Base-by-base conservation (phyloP, 2,888 invertebrate species). In the Trichogramma evanescens region DNA sequence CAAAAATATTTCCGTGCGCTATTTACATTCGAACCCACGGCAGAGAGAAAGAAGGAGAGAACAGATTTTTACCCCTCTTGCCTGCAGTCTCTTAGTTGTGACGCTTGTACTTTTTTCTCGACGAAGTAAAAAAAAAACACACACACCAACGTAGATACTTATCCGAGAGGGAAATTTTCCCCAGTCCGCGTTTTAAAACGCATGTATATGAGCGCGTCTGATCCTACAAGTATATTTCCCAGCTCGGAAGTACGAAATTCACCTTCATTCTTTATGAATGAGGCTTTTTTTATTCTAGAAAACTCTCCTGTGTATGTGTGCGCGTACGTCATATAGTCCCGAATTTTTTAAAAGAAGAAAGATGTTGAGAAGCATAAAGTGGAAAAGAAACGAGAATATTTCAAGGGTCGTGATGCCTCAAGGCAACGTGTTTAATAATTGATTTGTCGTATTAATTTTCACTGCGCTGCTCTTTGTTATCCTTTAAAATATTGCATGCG, bases 201-300 rank as follows among this genome's bases (percentile, higher is more conserved):
- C 26, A 26, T 26, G 26, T 26, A 26, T 26, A 26, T 26, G 26
- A 26, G 8, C 40, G 38, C n/a, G 40, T 53, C 44, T 52, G 56
- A 50, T 50, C 45, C 58, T 6, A 48, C 13, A 61, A 63, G 58
- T 61, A 63, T 61, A 61, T 49, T 38, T 40, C 46, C 53, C 39
- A 50, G 39, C 48, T 26, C 26, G 26, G 26, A 26, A 41, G 52
- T 7, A 56, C 54, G 51, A 63, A 63, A 58, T 63, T 63, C 50
- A 42, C 56, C 59, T 26, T 63, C 63, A 63, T 63, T 63, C 59
- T 59, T 63, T 61, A 63, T 63, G 63, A 63, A 63, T 63, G 58
- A 63, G 59, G 46, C 61, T 57, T 64, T 64, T 67, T 62, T 60
- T 51, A 60, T 60, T 59, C 60, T 65, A 57, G 39, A 43, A 39